Conservation (phyloP, 2,797 vertebrate species). For the Pteropus rufus region DNA sequence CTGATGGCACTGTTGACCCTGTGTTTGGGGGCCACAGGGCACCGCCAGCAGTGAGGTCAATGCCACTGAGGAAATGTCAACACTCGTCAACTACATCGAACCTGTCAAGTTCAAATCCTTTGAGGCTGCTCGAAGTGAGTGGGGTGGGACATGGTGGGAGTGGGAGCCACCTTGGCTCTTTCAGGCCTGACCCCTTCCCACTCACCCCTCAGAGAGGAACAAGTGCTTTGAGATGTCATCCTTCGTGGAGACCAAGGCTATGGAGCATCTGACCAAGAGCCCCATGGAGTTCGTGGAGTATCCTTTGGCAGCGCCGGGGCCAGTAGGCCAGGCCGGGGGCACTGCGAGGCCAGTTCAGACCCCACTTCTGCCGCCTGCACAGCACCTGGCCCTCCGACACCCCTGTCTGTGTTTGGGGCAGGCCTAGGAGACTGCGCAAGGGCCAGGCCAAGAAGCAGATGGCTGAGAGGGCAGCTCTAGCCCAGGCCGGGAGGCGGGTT, state of each 20-base stretch:
- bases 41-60: constrained; percentile 93
- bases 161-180: background rate
- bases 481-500: background rate
- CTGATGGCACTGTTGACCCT: background rate
- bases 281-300: constrained; percentile 95
- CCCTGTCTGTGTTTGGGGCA: background rate
- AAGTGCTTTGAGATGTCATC: constrained; percentile 95
- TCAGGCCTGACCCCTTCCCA: background rate
- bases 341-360: rapidly evolving
- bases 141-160: background rate
- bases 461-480: background rate
- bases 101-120: constrained; percentile 95
- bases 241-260: constrained; percentile 93
- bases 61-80: constrained; percentile 96
- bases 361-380: rapidly evolving
- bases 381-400: background rate
- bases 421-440: background rate
- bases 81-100: constrained; percentile 92
- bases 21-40: constrained; percentile 81
- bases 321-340: rapidly evolving
- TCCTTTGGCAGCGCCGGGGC: constrained; percentile 77
- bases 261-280: constrained; percentile 90
- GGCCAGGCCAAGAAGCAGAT: background rate
- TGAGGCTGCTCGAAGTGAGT: constrained; percentile 89
- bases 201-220: constrained; percentile 83